Conservation (phyloP, 2,888 invertebrate species). For the Apoda limacodes region DNA sequence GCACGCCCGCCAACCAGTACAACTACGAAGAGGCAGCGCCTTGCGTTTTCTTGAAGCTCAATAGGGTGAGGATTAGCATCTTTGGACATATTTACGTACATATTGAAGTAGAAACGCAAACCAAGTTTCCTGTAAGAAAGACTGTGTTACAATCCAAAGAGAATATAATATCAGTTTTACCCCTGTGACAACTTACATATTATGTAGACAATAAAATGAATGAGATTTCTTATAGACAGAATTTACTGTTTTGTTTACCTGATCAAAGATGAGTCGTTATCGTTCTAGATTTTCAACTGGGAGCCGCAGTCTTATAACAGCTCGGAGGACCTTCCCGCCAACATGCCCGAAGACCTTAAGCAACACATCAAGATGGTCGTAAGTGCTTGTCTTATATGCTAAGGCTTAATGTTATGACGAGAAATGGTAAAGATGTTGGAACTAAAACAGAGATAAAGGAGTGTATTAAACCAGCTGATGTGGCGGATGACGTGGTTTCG, state of each 20-base stretch:
- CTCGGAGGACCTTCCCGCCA: conserved; percentile 74
- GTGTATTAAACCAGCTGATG: too few relatives aligned
- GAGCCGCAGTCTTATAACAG: conserved; percentile 81
- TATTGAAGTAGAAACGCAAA: neutral
- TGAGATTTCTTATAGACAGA: too few relatives aligned
- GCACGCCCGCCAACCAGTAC: conserved; percentile 82
- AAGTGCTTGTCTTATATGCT: conserved; percentile 23
- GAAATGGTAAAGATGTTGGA: too few relatives aligned
- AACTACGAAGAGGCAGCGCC: conserved; percentile 90
- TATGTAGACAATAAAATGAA: too few relatives aligned
- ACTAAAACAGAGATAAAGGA: too few relatives aligned
- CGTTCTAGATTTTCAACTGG: conserved; percentile 92
- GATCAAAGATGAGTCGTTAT: too few relatives aligned
- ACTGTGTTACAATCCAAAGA: too few relatives aligned
- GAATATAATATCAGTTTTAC: too few relatives aligned
- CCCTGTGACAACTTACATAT: too few relatives aligned
- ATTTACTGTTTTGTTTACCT: too few relatives aligned
- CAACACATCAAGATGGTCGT: conserved; percentile 72
- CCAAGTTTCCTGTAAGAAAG: neutral
- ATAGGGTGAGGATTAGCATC: conserved; percentile 92
- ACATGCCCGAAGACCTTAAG: conserved; percentile 83
- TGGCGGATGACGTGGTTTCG: too few relatives aligned
- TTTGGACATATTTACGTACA: neutral
- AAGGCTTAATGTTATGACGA: neutral
- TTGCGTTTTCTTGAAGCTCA: conserved; percentile 96